Base-by-base conservation (phyloP, 2,113 vertebrate genomes). In the Cyphomyrus plagiostoma region DNA sequence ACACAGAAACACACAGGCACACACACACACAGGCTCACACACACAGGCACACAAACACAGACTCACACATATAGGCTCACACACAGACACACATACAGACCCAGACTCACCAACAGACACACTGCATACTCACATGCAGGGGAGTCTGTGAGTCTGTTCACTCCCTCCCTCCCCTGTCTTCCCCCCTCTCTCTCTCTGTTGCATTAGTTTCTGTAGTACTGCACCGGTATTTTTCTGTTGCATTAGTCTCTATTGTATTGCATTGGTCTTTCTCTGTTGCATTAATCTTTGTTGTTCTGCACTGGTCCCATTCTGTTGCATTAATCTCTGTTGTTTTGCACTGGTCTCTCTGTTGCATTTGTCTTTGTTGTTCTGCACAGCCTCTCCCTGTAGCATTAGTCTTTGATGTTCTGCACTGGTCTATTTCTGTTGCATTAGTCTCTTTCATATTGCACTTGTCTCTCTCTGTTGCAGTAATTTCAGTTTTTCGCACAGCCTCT, bases 1-100 rank as follows among this genome's bases (percentile, higher is more conserved):
- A 42, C 35, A 80, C 6, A 53, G 49, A 23, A 3, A 19, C 86
- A 62, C 88, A 92, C 91, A 89, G 3, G 4, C 88, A 84, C 42
- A 56, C 46, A 45, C 56, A 23, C 23, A 84, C 50, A 56, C 53
- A 56, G 21, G 1, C 21, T 6, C 19, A 58, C 19, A 23, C 53
- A 21, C 21, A 84, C 1, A 48, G 15, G 2, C 13, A 21, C 80
- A 83, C 77, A 83, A 2, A 45, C 45, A 46, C 45, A 46, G 45
- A 4, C 53, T 21, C 19, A 58, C 19, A 58, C 21, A 58, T 5
- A 83, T 2, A 58, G 21, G 2, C 23, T 2, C 21, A 62, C 21
- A n/a, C 21, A n/a, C 23, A 84, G 0, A 49, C 5, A 48, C 46
- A 21, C 53, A 56, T 3, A 56, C 19, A 83, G 4, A 9, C 35